Conservation (phyloP, 2,888 invertebrate species). For the Urechis unicinctus region DNA sequence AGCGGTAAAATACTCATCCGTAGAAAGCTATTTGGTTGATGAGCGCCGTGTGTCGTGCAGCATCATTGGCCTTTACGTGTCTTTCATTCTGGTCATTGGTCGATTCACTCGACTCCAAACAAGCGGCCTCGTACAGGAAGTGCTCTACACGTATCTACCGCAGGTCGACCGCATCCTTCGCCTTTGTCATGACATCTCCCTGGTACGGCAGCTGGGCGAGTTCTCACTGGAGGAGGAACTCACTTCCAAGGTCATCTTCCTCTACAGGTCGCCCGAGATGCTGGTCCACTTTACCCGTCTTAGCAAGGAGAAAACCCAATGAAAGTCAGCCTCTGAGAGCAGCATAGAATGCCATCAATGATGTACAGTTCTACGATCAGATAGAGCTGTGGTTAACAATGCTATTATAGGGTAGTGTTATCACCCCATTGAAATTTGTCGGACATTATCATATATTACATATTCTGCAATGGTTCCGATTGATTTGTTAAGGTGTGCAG, state of each 20-base stretch:
- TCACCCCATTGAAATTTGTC: too few relatives aligned
- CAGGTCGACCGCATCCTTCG: slow-evolving; percentile 57
- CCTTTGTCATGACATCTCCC: slow-evolving; percentile 58
- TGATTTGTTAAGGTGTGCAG: too few relatives aligned
- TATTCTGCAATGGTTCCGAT: too few relatives aligned
- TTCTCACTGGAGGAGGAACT: slow-evolving; percentile 91
- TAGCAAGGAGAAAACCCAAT: not conserved
- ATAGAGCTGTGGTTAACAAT: too few relatives aligned
- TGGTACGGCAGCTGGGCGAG: slow-evolving; percentile 87
- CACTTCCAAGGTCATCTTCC: slow-evolving; percentile 94
- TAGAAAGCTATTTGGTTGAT: not conserved
- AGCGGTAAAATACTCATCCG: too few relatives aligned
- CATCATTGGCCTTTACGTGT: slow-evolving; percentile 92
- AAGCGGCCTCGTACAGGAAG: slow-evolving; percentile 78
- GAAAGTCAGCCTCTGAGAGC: too few relatives aligned
- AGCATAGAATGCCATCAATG: too few relatives aligned
- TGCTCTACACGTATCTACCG: slow-evolving; percentile 60
- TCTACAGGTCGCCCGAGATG: slow-evolving; percentile 92
- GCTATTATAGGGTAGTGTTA: too few relatives aligned
- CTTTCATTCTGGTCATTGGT: slow-evolving; percentile 88
- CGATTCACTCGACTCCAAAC: slow-evolving; percentile 81
- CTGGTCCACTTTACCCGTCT: slow-evolving; percentile 65
- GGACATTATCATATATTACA: too few relatives aligned
- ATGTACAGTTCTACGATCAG: too few relatives aligned
- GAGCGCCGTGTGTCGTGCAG: slow-evolving; percentile 55